Percentiles rank a stretch among this genome's conserved stretches.
phyloP scores from a whole-genome alignment of 2,888 invertebrate genomes.

The Habrosyne pyritoides region DNA sequence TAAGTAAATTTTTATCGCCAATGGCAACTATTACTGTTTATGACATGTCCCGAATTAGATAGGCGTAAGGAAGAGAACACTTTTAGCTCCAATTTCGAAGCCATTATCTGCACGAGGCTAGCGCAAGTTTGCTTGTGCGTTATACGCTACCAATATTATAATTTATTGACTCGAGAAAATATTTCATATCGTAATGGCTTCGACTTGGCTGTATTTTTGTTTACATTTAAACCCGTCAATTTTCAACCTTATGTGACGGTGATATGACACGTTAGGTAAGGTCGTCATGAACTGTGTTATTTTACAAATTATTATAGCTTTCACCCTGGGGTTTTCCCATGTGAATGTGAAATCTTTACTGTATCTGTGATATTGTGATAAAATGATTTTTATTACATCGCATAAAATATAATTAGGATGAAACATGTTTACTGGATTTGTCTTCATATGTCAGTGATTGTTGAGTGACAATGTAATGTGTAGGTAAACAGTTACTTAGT shows the following conservation, averaged over 20 bases:
- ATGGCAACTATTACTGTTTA: slow-evolving; percentile 19
- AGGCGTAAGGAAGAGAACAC: slow-evolving; percentile 5
- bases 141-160: slow-evolving; percentile 2
- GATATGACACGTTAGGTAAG: not conserved
- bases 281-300: slow-evolving; percentile 2
- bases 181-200: not conserved
- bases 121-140: slow-evolving; percentile 6
- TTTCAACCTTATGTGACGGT: not conserved
- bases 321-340: not conserved
- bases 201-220: not conserved
- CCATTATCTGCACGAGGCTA: slow-evolving; percentile 7
- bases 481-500: too few species aligned
- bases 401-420: too few species aligned
- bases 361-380: not conserved
- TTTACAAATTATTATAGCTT: slow-evolving; percentile 1
- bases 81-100: not conserved
- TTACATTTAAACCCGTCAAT: not conserved
- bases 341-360: not conserved
- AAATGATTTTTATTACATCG: not conserved
- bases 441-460: too few species aligned
- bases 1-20: slow-evolving; percentile 44
- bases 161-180: slow-evolving; percentile 4
- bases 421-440: too few species aligned
- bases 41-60: slow-evolving; percentile 7
- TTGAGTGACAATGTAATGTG: too few species aligned